Conservation (phyloP, 2,797 vertebrate genomes). For the Ambastaia sidthimunki region DNA sequence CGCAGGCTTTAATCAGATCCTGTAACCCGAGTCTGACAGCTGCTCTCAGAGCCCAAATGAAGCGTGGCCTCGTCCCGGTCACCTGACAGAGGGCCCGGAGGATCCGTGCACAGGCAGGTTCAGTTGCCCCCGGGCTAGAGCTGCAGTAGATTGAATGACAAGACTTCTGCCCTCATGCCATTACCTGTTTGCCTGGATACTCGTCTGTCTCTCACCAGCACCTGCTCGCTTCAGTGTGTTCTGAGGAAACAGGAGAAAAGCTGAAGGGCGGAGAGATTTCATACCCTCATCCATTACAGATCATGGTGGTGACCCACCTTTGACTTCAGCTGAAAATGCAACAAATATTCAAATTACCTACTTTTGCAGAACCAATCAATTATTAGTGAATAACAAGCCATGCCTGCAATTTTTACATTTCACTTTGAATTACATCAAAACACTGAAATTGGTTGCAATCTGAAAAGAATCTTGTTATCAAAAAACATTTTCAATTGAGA, state of each 20-base stretch:
- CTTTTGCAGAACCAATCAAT: too few species aligned
- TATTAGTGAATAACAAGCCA: too few species aligned
- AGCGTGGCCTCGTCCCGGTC: slow-evolving; percentile 20
- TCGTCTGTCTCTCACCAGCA: background rate
- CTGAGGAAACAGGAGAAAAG: slow-evolving; percentile 5
- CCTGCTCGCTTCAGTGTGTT: slow-evolving; percentile 2
- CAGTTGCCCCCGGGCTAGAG: background rate
- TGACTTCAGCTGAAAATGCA: background rate
- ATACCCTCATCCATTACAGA: background rate
- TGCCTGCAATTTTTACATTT: too few species aligned
- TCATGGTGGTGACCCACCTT: background rate
- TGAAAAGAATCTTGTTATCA: too few species aligned
- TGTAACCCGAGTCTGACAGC: slow-evolving; percentile 71
- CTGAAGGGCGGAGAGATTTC: background rate
- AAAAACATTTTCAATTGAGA: too few species aligned
- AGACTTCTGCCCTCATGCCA: background rate
- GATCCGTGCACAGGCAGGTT: slow-evolving; percentile 6
- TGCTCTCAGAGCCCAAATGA: slow-evolving; percentile 68
- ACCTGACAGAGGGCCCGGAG: background rate
- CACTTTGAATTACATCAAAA: too few species aligned
- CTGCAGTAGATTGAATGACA: background rate
- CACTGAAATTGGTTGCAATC: too few species aligned
- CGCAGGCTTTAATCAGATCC: slow-evolving; percentile 69
- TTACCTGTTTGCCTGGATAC: background rate
- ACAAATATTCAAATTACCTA: too few species aligned